These are phyloP conservation scores for Cephonodes hylas DNA, from an alignment of 2,888 invertebrate genomes.

Conservation along the genomic window DNA sequence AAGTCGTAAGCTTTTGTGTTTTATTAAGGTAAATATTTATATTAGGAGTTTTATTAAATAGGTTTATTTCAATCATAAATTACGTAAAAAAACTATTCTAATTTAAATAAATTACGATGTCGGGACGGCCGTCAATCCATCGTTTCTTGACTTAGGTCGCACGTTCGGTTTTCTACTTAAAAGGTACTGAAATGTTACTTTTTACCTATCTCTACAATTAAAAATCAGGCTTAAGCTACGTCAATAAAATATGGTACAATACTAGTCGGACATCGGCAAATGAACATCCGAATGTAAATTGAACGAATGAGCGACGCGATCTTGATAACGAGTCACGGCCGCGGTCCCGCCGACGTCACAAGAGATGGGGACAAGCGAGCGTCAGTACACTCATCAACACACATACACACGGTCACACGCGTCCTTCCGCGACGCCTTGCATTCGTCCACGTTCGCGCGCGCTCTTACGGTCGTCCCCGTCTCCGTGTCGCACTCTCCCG, in stretches of 20 bases:
- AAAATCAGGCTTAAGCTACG: conserved; percentile 72
- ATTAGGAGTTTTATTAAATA: conserved; percentile 69
- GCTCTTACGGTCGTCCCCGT: conserved; percentile 76
- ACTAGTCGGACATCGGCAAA: conserved; percentile 60
- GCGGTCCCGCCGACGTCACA: conserved; percentile 67
- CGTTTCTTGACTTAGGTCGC: conserved; percentile 80
- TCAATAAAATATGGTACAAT: conserved; percentile 78
- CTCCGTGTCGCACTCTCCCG: conserved; percentile 64
- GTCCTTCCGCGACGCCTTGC: conserved; percentile 41
- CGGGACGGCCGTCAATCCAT: conserved; percentile 80
- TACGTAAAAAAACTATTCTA: conserved; percentile 71
- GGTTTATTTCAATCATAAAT: conserved; percentile 74
- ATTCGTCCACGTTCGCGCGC: conserved; percentile 71
- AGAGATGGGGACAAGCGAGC: conserved; percentile 80
- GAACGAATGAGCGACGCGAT: conserved; percentile 78
- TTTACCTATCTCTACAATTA: conserved; percentile 75
- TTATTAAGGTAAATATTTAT: conserved; percentile 57
- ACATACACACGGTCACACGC: conserved; percentile 48
- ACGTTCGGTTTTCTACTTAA: conserved; percentile 79
- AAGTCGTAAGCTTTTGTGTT: conserved; percentile 60
- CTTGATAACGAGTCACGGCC: conserved; percentile 76
- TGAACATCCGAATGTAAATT: conserved; percentile 73
- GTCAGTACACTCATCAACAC: conserved; percentile 49
- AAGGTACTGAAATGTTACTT: conserved; percentile 76
- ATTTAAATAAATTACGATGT: conserved; percentile 79